A percentile compares a stretch with the other conserved stretches of the same genome.
These are phyloP conservation scores for Scaptomyza tumidula DNA, from an alignment of 2,888 invertebrate genomes.

Conservation along the genomic window DNA sequence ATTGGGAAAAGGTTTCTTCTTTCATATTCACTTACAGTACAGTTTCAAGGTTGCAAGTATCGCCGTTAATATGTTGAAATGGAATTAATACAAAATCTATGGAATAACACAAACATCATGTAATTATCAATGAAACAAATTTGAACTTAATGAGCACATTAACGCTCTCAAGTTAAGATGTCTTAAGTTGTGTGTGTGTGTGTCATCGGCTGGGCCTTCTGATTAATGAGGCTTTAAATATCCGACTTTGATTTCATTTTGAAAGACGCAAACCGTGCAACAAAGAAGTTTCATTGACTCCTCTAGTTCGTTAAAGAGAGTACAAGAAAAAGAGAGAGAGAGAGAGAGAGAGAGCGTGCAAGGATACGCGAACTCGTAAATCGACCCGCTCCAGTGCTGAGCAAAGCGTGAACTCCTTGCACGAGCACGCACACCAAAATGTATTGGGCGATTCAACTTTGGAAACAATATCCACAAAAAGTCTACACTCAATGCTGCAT, in stretches of 20 bases:
- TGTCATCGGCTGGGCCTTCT: conserved; percentile 41
- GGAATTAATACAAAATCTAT: neutral
- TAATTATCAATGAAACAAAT: conserved; percentile 78
- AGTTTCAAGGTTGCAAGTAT: conserved; percentile 16
- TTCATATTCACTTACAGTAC: neutral
- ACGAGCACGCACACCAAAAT: conserved; percentile 46
- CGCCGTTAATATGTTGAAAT: no score
- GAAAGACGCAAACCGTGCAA: conserved; percentile 69
- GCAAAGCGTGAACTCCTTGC: conserved; percentile 28
- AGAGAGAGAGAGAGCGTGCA: conserved; percentile 18
- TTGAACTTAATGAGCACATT: conserved; percentile 74
- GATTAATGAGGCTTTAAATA: conserved; percentile 84
- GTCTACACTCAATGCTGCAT: conserved; percentile 50
- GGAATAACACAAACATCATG: conserved; percentile 32
- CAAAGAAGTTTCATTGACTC: conserved; percentile 80
- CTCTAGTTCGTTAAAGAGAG: conserved; percentile 55
- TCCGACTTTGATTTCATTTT: conserved; percentile 83
- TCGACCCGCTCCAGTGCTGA: conserved; percentile 27
- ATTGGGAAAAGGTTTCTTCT: neutral
- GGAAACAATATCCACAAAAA: conserved; percentile 66
- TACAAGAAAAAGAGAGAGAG: neutral
- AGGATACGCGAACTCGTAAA: conserved; percentile 41
- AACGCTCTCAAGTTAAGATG: conserved; percentile 48
- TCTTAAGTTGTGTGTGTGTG: conserved; percentile 17
- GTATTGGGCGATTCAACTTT: conserved; percentile 41